Conservation (phyloP, 2,797 vertebrate species). For the Vespertilio murinus region DNA sequence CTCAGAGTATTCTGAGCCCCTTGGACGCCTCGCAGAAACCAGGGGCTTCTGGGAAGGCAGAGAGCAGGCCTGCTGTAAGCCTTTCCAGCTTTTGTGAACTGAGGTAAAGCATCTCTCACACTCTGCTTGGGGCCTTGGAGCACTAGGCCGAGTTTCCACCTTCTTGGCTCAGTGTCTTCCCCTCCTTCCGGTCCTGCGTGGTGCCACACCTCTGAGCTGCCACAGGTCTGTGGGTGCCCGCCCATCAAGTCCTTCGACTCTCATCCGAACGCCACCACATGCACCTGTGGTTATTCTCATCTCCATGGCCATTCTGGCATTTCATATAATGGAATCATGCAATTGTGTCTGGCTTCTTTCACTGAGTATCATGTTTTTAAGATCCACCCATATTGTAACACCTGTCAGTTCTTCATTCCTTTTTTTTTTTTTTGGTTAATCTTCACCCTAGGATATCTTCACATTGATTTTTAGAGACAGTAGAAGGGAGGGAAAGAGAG, state of each 20-base stretch:
- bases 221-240: neutral
- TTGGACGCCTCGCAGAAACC: neutral
- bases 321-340: neutral
- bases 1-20: neutral
- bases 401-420: neutral
- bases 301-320: neutral
- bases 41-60: neutral
- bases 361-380: neutral
- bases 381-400: neutral
- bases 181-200: neutral
- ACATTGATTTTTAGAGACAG: no score
- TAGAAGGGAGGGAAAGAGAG: no score
- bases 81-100: neutral
- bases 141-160: fast-evolving
- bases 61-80: neutral
- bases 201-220: neutral
- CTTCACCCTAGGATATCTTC: no score
- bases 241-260: neutral
- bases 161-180: neutral
- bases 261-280: no score
- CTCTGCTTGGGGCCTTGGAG: neutral
- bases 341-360: neutral
- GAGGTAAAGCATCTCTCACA: neutral
- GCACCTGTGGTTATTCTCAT: neutral
- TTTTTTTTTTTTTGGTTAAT: no score